Conservation (phyloP, 2,113 vertebrate species). For the Coptodon bakossiorum region DNA sequence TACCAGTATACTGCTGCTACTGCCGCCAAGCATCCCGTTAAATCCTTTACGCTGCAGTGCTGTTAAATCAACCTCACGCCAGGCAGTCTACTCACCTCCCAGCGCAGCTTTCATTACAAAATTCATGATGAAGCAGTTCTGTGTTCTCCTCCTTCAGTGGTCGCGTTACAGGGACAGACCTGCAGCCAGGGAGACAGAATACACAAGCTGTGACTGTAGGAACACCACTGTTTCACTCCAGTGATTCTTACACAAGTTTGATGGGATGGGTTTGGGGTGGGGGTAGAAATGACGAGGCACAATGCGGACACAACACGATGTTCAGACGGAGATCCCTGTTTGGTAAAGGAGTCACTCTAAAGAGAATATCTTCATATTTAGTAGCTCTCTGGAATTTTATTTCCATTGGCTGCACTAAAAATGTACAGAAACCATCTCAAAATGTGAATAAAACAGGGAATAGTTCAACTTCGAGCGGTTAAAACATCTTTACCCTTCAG, state of each 20-base stretch:
- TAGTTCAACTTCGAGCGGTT: not conserved
- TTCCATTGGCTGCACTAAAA: not conserved
- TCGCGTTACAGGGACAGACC: constrained; percentile 49
- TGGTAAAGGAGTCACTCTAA: not conserved
- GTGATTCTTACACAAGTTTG: not conserved
- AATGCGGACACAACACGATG: not conserved
- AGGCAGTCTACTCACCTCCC: constrained; percentile 64
- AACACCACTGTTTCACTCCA: not conserved
- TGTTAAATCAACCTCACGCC: constrained; percentile 58
- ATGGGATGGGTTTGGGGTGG: constrained; percentile 14
- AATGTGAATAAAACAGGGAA: not conserved
- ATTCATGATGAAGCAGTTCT: constrained; percentile 72
- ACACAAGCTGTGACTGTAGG: constrained; percentile 20
- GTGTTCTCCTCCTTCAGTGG: constrained; percentile 42
- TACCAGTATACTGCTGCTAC: not conserved
- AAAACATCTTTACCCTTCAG: not conserved
- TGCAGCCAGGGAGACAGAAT: constrained; percentile 49
- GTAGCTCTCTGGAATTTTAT: not conserved
- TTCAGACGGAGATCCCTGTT: not conserved
- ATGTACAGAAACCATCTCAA: not conserved
- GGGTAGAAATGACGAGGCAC: not conserved
- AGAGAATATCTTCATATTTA: not conserved
- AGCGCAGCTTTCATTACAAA: constrained; percentile 73
- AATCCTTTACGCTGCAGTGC: constrained; percentile 65
- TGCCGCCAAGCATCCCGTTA: constrained; percentile 31